Evolutionary conservation across 2,888 invertebrate species (phyloP), one percentile per base, ranked within the genome.

Genomic region (Philereme vetulata): DNA sequence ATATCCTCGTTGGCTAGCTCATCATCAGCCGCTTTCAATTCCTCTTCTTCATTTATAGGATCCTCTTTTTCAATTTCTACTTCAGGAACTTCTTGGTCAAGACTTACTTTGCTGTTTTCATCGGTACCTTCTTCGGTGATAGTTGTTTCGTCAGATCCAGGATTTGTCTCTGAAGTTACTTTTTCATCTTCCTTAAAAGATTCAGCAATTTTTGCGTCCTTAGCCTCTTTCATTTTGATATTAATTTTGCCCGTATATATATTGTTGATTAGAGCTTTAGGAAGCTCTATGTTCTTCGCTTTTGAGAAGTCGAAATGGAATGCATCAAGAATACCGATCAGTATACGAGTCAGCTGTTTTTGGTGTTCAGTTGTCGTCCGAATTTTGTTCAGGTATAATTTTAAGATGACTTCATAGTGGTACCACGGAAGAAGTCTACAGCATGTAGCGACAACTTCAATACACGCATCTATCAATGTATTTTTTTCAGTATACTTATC

Each of bases 251-350:
- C 64, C 10, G 74, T 70, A 67, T 78, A 68, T 32, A 86, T 71
- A 68, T 80, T 84, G 62, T 71, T 74, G 6, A 81, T 73, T 44
- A 90, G 74, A 38, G 84, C 78, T 80, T 87, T 86, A 1, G 89
- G 87, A 34, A 88, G 65, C 63, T 88, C 84, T 57, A 86, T 82
- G 51, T 82, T 76, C 69, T 89, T 82, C 0, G 81, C 94, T 79
- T 95, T 95, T 0, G 94, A 94, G 51, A 98, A 92, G 89, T 98
- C 97, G 83, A 96, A 99, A 87, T 98, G 98, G 78, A 98, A 99
- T 0, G 96, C 95, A 80, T 98, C 97, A 65, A 99, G 90, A 63
- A 99, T 95, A 0, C 94, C 94, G 0, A 96, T 95, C 9, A 96
- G 92, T 57, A 97, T 93, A 57, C 96, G 93, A 6, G 98, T 96